Conservation (phyloP, 2,888 invertebrate genomes). For the Melanostoma scalare region DNA sequence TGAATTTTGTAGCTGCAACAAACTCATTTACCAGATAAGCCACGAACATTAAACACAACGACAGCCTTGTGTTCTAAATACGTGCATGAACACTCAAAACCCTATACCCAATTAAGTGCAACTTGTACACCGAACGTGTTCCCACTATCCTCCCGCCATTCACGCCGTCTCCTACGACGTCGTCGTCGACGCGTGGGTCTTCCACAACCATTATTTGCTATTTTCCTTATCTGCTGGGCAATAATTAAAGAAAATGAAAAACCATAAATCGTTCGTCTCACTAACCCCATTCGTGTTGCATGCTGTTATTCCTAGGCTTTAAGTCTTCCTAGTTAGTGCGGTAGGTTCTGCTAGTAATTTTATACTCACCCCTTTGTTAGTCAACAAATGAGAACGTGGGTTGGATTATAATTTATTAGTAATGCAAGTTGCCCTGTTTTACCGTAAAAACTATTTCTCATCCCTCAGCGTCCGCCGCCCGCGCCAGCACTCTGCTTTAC, state of each 20-base stretch:
- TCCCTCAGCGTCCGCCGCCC: neutral
- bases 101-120: slow-evolving; percentile 52
- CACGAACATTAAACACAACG: slow-evolving; percentile 1
- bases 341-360: slow-evolving; percentile 33
- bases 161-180: neutral
- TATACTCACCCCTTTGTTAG: slow-evolving; percentile 13
- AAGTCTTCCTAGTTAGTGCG: slow-evolving; percentile 26
- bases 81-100: slow-evolving; percentile 9
- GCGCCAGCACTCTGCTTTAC: no score
- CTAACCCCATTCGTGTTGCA: slow-evolving; percentile 56
- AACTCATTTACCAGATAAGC: slow-evolving; percentile 20
- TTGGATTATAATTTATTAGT: slow-evolving; percentile 68
- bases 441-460: neutral
- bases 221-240: slow-evolving; percentile 55
- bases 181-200: neutral
- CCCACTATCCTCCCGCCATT: slow-evolving; percentile 2
- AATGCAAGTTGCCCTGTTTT: slow-evolving; percentile 47
- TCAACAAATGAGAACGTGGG: slow-evolving; percentile 53
- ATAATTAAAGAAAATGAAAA: slow-evolving; percentile 71
- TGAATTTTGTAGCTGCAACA: slow-evolving; percentile 12
- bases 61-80: slow-evolving; percentile 5
- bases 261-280: slow-evolving; percentile 66
- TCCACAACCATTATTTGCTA: slow-evolving; percentile 32
- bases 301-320: slow-evolving; percentile 14
- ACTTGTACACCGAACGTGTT: neutral